These are phyloP conservation scores for Bergia sp. DNA, from an alignment of 92 coral and sea anemone genomes.

Conservation along the genomic window DNA sequence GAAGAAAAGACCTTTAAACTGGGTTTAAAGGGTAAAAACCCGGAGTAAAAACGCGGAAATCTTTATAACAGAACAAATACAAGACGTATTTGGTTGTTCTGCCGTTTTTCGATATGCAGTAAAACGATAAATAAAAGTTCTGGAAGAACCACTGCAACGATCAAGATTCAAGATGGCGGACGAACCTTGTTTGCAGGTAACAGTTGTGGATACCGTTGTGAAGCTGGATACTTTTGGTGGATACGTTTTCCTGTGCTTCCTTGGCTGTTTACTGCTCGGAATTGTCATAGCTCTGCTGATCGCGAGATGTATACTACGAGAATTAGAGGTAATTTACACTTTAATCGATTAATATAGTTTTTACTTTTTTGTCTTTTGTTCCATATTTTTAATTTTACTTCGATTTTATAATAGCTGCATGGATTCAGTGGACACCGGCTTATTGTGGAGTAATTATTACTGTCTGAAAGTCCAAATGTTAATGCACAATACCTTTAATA, in stretches of 20 bases:
- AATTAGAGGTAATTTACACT: slow-evolving; percentile 80
- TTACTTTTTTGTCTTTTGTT: too few species aligned
- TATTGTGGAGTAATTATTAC: too few species aligned
- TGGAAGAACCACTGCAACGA: background rate
- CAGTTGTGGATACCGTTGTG: slow-evolving; percentile 79
- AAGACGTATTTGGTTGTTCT: background rate
- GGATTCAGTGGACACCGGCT: too few species aligned
- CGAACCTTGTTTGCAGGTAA: slow-evolving; percentile 69
- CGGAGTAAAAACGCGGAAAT: too few species aligned
- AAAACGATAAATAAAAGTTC: background rate
- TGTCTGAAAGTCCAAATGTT: too few species aligned
- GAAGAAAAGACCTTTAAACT: background rate
- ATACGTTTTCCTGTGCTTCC: slow-evolving; percentile 86
- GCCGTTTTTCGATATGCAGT: background rate
- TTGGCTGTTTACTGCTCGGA: slow-evolving; percentile 78
- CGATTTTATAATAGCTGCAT: too few species aligned
- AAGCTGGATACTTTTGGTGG: slow-evolving; percentile 88
- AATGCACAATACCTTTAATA: too few species aligned
- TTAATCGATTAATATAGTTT: background rate
- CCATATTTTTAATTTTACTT: too few species aligned
- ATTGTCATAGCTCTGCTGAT: slow-evolving; percentile 74
- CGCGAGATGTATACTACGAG: slow-evolving; percentile 82
- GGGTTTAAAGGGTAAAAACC: background rate
- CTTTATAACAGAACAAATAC: background rate
- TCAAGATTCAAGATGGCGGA: slow-evolving; percentile 67